Percentiles rank a stretch among this genome's conserved stretches.
Conservation (phyloP, 1,140 invertebrate species). For the Copidosoma floridanum region DNA sequence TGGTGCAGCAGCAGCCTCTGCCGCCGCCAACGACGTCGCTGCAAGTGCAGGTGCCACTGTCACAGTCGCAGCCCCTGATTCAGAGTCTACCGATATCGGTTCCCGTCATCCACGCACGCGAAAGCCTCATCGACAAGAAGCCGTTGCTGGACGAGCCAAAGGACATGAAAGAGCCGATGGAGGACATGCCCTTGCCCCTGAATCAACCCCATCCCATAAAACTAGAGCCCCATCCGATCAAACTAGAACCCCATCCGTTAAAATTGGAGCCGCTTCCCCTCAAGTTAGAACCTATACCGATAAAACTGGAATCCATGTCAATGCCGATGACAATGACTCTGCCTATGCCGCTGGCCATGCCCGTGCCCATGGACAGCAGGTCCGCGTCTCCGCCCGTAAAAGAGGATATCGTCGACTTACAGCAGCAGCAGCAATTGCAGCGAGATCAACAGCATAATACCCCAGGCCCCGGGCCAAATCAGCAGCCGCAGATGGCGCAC, state of each 20-base stretch:
- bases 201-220: conserved; percentile 47
- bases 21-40: no score
- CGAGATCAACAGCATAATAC: not conserved
- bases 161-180: conserved; percentile 42
- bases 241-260: conserved; percentile 47
- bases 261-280: conserved; percentile 33
- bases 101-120: conserved; percentile 48
- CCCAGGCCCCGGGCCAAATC: conserved; percentile 18
- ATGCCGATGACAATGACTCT: conserved; percentile 8
- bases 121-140: conserved; percentile 41
- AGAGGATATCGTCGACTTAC: not conserved
- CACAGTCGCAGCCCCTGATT: conserved; percentile 26
- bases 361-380: not conserved
- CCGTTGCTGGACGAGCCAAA: conserved; percentile 40
- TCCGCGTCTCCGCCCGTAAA: conserved; percentile 1
- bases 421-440: conserved; percentile 31
- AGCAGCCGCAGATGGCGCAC: conserved; percentile 35
- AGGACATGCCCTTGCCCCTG: conserved; percentile 30
- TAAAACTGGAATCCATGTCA: conserved; percentile 14
- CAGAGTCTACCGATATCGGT: conserved; percentile 50
- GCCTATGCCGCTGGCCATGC: not conserved
- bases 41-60: no score
- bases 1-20: conserved; percentile 4
- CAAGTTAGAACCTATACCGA: conserved; percentile 16
- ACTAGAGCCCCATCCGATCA: conserved; percentile 36